Evolutionary conservation across 2,888 invertebrate genomes (phyloP).

Genomic region (Tridacna crocea): DNA sequence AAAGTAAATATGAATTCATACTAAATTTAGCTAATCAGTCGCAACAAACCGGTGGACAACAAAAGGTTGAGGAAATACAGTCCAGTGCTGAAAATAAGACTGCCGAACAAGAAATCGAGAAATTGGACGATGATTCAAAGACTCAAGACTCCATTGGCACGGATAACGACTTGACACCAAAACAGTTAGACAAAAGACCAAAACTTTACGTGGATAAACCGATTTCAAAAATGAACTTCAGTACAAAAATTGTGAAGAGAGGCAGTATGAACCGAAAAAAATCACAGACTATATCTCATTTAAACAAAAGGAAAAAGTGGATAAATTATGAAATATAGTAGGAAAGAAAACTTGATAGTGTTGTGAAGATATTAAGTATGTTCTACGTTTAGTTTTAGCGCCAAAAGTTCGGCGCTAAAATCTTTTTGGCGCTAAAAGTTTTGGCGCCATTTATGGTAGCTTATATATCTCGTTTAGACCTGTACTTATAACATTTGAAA

Average conservation of each 20-base stretch:
- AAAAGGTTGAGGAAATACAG: constrained; percentile 2
- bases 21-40: not conserved
- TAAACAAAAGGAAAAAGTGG: constrained; percentile 6
- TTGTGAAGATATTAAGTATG: no score
- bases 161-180: not conserved
- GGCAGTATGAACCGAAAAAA: not conserved
- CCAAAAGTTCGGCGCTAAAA: not conserved
- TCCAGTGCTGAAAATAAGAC: not conserved
- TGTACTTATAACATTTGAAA: not conserved
- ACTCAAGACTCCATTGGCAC: not conserved
- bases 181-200: constrained; percentile 17
- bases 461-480: not conserved
- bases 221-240: constrained; percentile 30
- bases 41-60: constrained; percentile 28
- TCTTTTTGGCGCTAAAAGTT: not conserved
- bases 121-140: not conserved
- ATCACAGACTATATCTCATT: not conserved
- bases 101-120: not conserved
- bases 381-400: not conserved
- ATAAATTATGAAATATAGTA: constrained; percentile 4
- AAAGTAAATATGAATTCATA: constrained; percentile 44
- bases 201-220: constrained; percentile 35
- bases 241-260: not conserved
- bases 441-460: constrained; percentile 1
- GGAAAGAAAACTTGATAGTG: not conserved